Percentiles rank a stretch among this genome's conserved stretches.
Conservation (phyloP, 2,113 vertebrate genomes). For the Python bivittatus region DNA sequence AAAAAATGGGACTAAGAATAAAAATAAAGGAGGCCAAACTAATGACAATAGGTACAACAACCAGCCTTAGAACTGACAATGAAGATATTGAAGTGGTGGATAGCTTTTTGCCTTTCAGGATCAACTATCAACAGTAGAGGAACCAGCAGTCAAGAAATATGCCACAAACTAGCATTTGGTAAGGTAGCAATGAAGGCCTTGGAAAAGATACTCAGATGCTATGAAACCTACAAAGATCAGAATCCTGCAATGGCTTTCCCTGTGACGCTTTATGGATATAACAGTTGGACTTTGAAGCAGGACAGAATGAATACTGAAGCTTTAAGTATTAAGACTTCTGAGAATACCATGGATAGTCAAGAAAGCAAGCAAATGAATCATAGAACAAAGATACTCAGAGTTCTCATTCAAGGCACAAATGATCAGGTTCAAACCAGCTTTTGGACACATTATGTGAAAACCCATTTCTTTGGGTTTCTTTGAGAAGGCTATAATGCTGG, state of each 20-base stretch:
- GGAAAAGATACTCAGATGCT: neutral
- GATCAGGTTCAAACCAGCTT: neutral
- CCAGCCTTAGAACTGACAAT: neutral
- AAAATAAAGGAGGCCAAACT: neutral
- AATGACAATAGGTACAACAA: neutral
- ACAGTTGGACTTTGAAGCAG: neutral
- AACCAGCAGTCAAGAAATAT: neutral
- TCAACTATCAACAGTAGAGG: neutral
- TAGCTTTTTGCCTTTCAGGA: neutral
- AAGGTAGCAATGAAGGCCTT: neutral
- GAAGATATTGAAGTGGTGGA: neutral
- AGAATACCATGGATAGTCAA: neutral
- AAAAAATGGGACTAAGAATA: neutral
- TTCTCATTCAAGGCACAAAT: neutral
- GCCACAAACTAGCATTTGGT: neutral
- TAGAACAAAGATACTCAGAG: neutral
- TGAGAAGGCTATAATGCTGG: neutral
- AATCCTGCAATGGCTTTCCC: neutral
- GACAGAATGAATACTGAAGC: neutral
- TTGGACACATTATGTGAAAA: neutral
- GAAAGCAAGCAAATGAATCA: neutral
- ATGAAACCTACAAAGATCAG: neutral
- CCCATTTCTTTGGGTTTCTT: neutral
- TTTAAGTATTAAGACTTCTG: neutral
- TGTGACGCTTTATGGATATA: neutral